phyloP scores from a whole-genome alignment of 2,888 invertebrate genomes.

The Aradus depressus region DNA sequence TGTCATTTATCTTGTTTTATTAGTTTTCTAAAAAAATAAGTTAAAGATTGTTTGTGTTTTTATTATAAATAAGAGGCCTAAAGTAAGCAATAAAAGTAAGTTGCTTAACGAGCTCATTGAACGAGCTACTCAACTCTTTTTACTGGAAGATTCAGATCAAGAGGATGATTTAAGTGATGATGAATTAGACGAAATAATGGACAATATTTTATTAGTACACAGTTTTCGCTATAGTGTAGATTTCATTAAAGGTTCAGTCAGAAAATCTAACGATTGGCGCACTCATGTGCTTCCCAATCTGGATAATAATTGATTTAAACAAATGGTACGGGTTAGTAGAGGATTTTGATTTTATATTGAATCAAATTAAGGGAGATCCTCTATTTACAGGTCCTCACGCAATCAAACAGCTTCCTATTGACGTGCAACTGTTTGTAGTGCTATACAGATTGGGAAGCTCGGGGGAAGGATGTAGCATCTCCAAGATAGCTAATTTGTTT shows the following conservation, averaged over 20 bases:
- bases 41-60: too few relatives aligned
- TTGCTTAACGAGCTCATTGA: too few relatives aligned
- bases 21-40: too few relatives aligned
- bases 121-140: too few relatives aligned
- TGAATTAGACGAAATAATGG: too few relatives aligned
- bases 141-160: too few relatives aligned
- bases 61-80: too few relatives aligned
- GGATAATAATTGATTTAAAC: constrained; percentile 5
- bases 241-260: constrained; percentile 1
- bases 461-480: background rate
- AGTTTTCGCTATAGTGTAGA: too few relatives aligned
- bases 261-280: constrained; percentile 2
- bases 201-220: too few relatives aligned
- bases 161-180: too few relatives aligned
- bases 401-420: constrained; percentile 4
- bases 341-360: constrained; percentile 1
- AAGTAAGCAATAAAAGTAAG: too few relatives aligned
- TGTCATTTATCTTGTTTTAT: too few relatives aligned
- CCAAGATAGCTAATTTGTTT: constrained; percentile 6
- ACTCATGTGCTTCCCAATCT: constrained; percentile 7
- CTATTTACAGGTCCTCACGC: constrained; percentile 5
- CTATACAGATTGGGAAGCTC: constrained; percentile 8
- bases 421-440: constrained; percentile 2
- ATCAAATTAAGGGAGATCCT: constrained; percentile 4
- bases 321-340: constrained; percentile 9